Evolutionary conservation across 2,113 vertebrate genomes (phyloP), one percentile per base, ranked within the genome.

Genomic region (Halcyon senegalensis): DNA sequence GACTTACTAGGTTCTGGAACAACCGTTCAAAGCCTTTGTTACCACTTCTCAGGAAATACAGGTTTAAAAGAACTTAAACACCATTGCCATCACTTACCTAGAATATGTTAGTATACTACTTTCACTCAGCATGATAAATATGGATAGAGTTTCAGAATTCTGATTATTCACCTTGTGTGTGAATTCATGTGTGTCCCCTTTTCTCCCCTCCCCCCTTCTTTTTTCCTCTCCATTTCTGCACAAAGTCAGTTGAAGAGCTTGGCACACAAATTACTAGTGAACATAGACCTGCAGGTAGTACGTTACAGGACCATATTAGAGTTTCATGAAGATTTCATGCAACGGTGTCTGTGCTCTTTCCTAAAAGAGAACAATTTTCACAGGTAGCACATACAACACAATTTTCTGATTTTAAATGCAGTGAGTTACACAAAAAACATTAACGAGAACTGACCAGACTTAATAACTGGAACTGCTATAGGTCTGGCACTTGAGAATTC

Each of bases 401-500:
- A 31, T 51, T 62, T 76, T 87, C 66, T 74, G 44, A 44, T 66
- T 85, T 91, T 60, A 95, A 93, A 96, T 87, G 89, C 43, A 84
- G 53, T 23, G 87, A 97, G 21, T 89, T 89, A 94, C 70, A 95
- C 55, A 76, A 60, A 94, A 37, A 91, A 62, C 90, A 80, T 87
- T 39, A 95, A 88, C 69, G 84, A 78, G 84, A 94, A 93, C 10
- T 89, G 33, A 94, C 80, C 94, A 96, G 83, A 95, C 90, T 95
- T 85, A 96, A 67, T 83, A 94, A 94, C 18, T 81, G 19, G 48
- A 93, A 97, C 82, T 91, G 95, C 17, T 23, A 87, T 90, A 89
- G 86, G 93, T 72, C 78, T 96, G 80, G 81, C 94, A 97, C 79
- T 97, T 97, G 64, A 95, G 91, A 97, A 92, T 89, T 97, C 97